Evolutionary conservation across 1,140 invertebrate species (phyloP).

Genomic region (Magallana gigas): DNA sequence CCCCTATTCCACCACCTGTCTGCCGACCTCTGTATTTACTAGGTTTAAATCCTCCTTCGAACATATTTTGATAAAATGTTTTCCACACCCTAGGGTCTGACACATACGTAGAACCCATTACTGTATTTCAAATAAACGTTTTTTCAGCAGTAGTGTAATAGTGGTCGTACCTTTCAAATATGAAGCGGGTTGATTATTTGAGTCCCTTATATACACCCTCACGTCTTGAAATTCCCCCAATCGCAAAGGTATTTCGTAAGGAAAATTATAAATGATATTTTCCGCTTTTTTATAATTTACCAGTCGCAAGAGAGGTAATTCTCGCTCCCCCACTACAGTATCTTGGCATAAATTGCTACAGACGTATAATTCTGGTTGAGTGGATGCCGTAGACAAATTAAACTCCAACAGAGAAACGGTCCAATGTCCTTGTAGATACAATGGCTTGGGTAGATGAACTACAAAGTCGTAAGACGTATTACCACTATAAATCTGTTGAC

Average conservation of each 20-base stretch:
- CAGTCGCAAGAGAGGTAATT: too few relatives aligned
- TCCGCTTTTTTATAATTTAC: too few relatives aligned
- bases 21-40: background rate
- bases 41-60: constrained; percentile 18
- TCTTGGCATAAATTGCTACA: too few relatives aligned
- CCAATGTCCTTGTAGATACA: background rate
- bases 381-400: background rate
- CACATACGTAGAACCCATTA: background rate
- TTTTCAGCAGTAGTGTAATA: background rate
- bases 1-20: background rate
- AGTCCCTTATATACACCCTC: too few relatives aligned
- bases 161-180: background rate
- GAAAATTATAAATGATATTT: too few relatives aligned
- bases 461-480: constrained; percentile 1
- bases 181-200: background rate
- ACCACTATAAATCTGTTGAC: background rate
- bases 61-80: background rate
- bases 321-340: too few relatives aligned
- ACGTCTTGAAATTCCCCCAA: too few relatives aligned
- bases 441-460: constrained; percentile 11
- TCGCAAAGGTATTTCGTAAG: too few relatives aligned
- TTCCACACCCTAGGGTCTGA: constrained; percentile 1
- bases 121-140: constrained; percentile 27
- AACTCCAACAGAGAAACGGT: constrained; percentile 3
- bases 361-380: background rate